Base-by-base conservation (phyloP, 1,140 invertebrate genomes). In the Myzus persicae region DNA sequence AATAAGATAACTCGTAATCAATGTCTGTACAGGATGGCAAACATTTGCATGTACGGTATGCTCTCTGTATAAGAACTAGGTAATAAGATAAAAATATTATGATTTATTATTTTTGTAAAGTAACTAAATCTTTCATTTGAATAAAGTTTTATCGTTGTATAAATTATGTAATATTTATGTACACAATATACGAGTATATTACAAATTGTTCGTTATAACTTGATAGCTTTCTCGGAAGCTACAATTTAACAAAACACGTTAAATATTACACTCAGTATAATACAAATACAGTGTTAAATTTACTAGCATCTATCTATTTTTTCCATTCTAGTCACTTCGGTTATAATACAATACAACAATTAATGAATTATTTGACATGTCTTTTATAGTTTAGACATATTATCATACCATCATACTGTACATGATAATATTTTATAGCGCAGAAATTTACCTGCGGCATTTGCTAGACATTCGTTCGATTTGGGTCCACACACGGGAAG, bases 1-100 rank as follows among this genome's bases (percentile, higher is more conserved):
- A 82, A 26, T 92, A 92, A 81, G 67, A 81, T 42, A 92, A 46
- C 38, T n/a, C n/a, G 24, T 92, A 92, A n/a, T 82, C 67, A 48
- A 81, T 46, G 3, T 92, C 59, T 36, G 90, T 92, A 82, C 90
- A 92, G 26, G 90, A 82, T 31, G 90, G 90, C 9, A 92, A 42
- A 82, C 90, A 92, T 82, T 92, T 92, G 67, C 90, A 92, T 14
- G 44, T 48, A 38, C 14, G 46, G 8, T 76, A 46, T 36, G 90
- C 76, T 46, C 90, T 82, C 36, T 92, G 42, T 48, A 44, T 26
- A 18, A 82, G 67, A 46, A 92, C 90, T 92, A n/a, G n/a, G n/a
- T n/a, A 46, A 24, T 40, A 31, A 54, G 8, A 59, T 42, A 90
- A 42, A 54, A n/a, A n/a, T n/a, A 59, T 36, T 76, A n/a, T n/a